Base-by-base conservation (phyloP, 2,113 vertebrate species). In the Burhinus oedicnemus region DNA sequence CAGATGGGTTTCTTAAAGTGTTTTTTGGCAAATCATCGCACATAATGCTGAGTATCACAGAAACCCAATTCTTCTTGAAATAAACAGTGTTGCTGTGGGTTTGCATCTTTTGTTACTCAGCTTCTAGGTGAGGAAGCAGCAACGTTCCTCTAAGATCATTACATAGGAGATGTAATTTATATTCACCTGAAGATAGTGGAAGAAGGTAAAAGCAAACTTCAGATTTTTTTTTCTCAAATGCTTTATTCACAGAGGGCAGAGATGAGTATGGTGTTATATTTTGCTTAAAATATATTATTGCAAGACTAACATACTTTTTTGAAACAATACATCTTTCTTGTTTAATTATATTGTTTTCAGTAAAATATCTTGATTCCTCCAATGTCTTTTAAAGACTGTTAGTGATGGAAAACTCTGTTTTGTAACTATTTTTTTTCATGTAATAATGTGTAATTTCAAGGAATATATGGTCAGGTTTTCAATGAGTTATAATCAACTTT, bases 1-100 rank as follows among this genome's bases (percentile, higher is more conserved):
- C 88, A 96, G 94, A 97, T 95, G 92, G 93, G 91, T 95, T 97
- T 96, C 96, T 94, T 92, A 78, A 96, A 96, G 83, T 95, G 89
- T 93, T 93, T 97, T 96, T 95, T 97, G 94, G 61, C 80, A 91
- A 71, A 93, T 87, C 70, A 44, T 90, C 66, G 21, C 87, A 95
- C 75, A 94, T 96, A 97, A 95, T 89, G 84, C 87, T 93, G 80
- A 97, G 95, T 90, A 97, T 93, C 87, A 94, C 95, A 95, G 90
- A 95, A 95, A 38, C 27, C 60, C 40, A 74, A 2, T 92, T 95
- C 45, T 47, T 47, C 45, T 47, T 47, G 20, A 47, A 47, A 47
- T 47, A 47, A 20, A 47, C 19, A 47, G 45, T 88, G 55, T 57
- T 97, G 82, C 91, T 96, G 42, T 86, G 61, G 84, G 75, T 71